Conservation (phyloP, 2,797 vertebrate genomes). For the Steatocranus sp. region DNA sequence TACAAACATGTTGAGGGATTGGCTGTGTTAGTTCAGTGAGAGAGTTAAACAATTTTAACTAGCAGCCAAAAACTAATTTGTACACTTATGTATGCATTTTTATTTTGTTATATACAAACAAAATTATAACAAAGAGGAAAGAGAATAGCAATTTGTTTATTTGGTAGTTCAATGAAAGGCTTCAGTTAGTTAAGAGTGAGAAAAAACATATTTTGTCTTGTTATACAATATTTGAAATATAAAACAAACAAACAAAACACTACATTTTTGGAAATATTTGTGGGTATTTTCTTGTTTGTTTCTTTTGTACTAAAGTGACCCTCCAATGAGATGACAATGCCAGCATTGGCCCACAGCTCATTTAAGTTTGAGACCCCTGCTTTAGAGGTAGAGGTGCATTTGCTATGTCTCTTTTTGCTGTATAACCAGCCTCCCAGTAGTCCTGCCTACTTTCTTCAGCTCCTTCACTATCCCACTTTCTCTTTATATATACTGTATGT, state of each 20-base stretch:
- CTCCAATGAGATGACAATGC: background rate
- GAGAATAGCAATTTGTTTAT: background rate
- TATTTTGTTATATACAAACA: background rate
- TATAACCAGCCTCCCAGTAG: background rate
- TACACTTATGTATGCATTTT: background rate
- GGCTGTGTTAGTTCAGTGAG: background rate
- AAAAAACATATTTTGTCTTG: accelerated
- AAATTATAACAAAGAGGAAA: background rate
- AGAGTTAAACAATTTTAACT: background rate
- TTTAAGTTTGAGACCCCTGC: background rate
- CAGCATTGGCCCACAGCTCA: background rate
- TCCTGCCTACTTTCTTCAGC: background rate
- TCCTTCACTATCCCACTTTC: background rate
- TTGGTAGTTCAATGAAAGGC: background rate
- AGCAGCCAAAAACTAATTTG: background rate
- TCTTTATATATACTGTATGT: background rate
- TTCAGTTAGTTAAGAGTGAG: background rate
- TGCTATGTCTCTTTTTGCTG: background rate
- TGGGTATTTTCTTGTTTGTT: background rate
- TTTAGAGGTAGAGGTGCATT: background rate
- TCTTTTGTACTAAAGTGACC: background rate
- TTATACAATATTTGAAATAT: background rate
- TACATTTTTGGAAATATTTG: background rate
- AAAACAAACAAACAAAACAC: background rate
- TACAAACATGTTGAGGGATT: background rate